phyloP scores from a whole-genome alignment of 2,888 invertebrate genomes.

The Chrysolina oricalcia region DNA sequence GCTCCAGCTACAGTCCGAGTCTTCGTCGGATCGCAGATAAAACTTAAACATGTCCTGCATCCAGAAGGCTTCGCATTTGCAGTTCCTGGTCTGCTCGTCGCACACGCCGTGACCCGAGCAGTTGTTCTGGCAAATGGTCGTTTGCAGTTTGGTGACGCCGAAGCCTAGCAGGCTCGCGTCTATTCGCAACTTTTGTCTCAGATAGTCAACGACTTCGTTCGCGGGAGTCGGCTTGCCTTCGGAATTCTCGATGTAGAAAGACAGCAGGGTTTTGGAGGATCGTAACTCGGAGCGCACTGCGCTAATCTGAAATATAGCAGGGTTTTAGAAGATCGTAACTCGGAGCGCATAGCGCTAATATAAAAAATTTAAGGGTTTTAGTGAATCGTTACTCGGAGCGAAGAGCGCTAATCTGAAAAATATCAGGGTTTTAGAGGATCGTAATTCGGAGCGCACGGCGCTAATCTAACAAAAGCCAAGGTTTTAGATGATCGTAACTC shows the following conservation, averaged over 20 bases:
- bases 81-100: slow-evolving; percentile 86
- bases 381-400: no score
- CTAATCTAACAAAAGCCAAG: no score
- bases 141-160: slow-evolving; percentile 85
- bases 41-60: slow-evolving; percentile 79
- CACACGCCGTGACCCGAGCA: slow-evolving; percentile 95
- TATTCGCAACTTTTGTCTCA: slow-evolving; percentile 80
- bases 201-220: slow-evolving; percentile 78
- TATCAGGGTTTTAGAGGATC: no score
- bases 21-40: slow-evolving; percentile 65
- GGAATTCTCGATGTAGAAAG: slow-evolving; percentile 71
- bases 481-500: no score
- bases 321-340: slow-evolving; percentile 69
- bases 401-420: no score
- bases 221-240: slow-evolving; percentile 74
- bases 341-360: no score
- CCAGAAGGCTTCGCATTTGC: slow-evolving; percentile 97
- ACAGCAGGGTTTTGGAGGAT: slow-evolving; percentile 72
- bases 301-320: slow-evolving; percentile 64
- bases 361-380: no score
- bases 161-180: slow-evolving; percentile 81
- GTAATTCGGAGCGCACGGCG: no score
- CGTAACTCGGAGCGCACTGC: slow-evolving; percentile 73
- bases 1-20: slow-evolving; percentile 88
- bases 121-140: slow-evolving; percentile 91